Evolutionary conservation across 2,113 vertebrate species (phyloP), one percentile per base, ranked within the genome.

Genomic region (Psittacus erithacus): DNA sequence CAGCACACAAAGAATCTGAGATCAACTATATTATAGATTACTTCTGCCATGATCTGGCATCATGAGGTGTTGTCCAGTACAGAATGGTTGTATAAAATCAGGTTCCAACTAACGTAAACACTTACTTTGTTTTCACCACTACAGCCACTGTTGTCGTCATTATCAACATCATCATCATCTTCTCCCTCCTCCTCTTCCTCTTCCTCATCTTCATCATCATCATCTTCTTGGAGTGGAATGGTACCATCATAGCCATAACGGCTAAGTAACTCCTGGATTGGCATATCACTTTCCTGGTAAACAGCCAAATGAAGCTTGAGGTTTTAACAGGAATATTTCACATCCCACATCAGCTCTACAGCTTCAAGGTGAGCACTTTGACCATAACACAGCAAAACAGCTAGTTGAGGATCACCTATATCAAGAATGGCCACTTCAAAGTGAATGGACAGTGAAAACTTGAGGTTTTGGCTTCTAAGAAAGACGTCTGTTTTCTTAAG

Each of bases 281-380:
- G 99, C 99, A 99, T 99, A 76, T 99, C 99, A 4, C 99, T 99
- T 87, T 99, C 99, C 99, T 99, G 95, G 46, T 67, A 47, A 90
- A 68, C 38, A 96, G 1, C 52, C 95, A 96, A 74, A 73, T 31
- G 70, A 65, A 95, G 92, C 43, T 27, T 60, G 38, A 77, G 69
- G 44, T n/a, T 64, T 92, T 50, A 73, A 35, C 24, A 46, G 13
- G 23, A 73, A 12, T 8, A 49, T 49, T 31, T 23, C 44, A 62
- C n/a, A 31, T 8, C 59, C 39, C 60, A 35, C n/a, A 28, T 4
- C 88, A 46, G 62, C 49, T 52, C 63, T 4, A 2, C 17, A 49
- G 69, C 46, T 57, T 17, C 17, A 15, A 38, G 69, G 15, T 6
- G 41, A 5, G 17, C 11, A 23, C 59, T 62, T 27, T 31, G 47